These are phyloP conservation scores for Fregetta grallaria DNA, from an alignment of 2,113 vertebrate genomes.

Conservation along the genomic window DNA sequence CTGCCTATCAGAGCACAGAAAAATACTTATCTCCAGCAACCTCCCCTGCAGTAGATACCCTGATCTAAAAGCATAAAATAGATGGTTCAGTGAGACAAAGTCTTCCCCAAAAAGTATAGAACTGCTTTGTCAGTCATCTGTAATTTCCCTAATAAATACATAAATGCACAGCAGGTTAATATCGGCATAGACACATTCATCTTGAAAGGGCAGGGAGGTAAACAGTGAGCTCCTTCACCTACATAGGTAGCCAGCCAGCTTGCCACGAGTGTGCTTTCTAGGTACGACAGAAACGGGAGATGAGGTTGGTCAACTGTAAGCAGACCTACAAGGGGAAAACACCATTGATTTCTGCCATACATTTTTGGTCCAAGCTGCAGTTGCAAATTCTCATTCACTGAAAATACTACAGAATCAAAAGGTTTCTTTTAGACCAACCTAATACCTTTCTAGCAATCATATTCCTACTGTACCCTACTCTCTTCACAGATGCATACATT, in stretches of 20 bases:
- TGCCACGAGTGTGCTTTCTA: background rate
- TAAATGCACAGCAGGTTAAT: background rate
- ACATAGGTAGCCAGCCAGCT: background rate
- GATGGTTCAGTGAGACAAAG: background rate
- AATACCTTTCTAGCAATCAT: background rate
- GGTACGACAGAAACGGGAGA: background rate
- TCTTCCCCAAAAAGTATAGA: background rate
- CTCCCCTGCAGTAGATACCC: background rate
- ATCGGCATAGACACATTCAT: background rate
- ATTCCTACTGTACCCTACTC: too few relatives aligned
- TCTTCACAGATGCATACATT: background rate
- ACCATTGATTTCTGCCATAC: background rate
- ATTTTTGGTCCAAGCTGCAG: background rate
- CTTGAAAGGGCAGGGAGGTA: background rate
- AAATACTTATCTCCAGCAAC: background rate
- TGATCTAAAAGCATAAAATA: background rate
- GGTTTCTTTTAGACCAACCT: background rate
- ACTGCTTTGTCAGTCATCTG: background rate
- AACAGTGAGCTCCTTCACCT: background rate
- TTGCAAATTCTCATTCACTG: background rate
- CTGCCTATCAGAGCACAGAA: background rate
- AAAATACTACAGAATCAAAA: background rate
- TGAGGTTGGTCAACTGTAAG: background rate
- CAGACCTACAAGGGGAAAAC: background rate
- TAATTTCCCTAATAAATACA: background rate